Percentiles rank a stretch among this genome's conserved stretches.
Evolutionary conservation across 2,113 vertebrate genomes (phyloP).

Genomic region (Solea solea): DNA sequence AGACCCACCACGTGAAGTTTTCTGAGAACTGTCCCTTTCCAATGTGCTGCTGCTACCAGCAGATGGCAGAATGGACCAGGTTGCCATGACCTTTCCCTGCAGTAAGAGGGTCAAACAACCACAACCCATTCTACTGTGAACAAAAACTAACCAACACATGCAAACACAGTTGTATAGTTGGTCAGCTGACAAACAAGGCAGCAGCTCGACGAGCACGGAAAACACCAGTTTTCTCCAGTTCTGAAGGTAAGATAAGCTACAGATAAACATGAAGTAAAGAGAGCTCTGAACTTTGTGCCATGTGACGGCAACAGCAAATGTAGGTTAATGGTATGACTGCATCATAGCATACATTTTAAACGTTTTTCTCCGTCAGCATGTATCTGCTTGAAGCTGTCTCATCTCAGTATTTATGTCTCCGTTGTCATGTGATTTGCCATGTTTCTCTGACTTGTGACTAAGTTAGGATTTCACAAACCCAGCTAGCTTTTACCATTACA

Average conservation of each 20-base stretch:
- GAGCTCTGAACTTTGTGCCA: background rate
- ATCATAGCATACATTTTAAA: too few species aligned
- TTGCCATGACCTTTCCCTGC: slow-evolving; percentile 52
- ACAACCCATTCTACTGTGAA: slow-evolving; percentile 12
- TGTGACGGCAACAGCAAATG: background rate
- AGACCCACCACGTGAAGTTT: background rate
- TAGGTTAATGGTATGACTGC: background rate
- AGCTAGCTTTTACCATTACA: too few species aligned
- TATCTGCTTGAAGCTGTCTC: too few species aligned
- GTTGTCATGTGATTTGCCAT: too few species aligned
- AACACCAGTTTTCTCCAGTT: background rate
- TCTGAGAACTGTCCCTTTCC: too few species aligned
- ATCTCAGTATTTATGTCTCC: too few species aligned
- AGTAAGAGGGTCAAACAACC: slow-evolving; percentile 33
- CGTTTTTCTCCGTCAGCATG: too few species aligned
- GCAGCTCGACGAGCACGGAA: slow-evolving; percentile 12
- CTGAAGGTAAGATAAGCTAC: slow-evolving; percentile 37
- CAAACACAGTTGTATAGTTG: background rate
- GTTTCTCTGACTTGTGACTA: too few species aligned
- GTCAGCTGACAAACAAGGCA: slow-evolving; percentile 1
- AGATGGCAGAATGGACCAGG: slow-evolving; percentile 47
- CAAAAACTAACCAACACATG: slow-evolving; percentile 6
- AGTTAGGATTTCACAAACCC: too few species aligned
- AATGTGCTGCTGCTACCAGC: slow-evolving; percentile 42
- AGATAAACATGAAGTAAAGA: slow-evolving; percentile 11